Conservation (phyloP, 1,140 invertebrate species). For the Ostrea denselamellosa region DNA sequence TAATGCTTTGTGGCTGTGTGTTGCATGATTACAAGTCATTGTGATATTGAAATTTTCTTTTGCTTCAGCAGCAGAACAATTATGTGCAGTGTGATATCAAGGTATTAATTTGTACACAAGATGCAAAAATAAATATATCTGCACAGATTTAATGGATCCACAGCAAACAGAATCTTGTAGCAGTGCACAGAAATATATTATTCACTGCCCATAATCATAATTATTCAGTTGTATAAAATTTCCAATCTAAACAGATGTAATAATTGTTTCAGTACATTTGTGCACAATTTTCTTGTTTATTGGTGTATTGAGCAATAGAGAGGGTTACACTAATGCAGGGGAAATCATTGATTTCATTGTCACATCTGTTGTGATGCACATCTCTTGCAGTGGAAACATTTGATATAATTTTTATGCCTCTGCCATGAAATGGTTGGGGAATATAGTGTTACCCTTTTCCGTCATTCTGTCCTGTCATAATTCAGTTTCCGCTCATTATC, state of each 20-base stretch:
- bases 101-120: background rate
- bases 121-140: constrained; percentile 4
- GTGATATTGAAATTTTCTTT: background rate
- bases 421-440: too few relatives aligned
- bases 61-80: constrained; percentile 3
- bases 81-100: constrained; percentile 17
- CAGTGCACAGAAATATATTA: background rate
- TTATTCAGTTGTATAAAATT: too few relatives aligned
- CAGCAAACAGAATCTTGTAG: background rate
- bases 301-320: too few relatives aligned
- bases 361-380: background rate
- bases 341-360: background rate
- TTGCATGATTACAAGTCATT: background rate
- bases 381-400: background rate
- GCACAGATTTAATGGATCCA: background rate
- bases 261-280: too few relatives aligned
- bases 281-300: too few relatives aligned
- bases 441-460: too few relatives aligned
- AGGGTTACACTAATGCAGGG: background rate
- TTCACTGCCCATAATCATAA: too few relatives aligned
- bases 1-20: background rate
- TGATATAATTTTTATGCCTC: too few relatives aligned
- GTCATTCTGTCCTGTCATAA: too few relatives aligned
- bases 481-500: too few relatives aligned
- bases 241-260: too few relatives aligned